Base-by-base conservation (phyloP, 2,888 invertebrate genomes). In the Chelonus formosanus region DNA sequence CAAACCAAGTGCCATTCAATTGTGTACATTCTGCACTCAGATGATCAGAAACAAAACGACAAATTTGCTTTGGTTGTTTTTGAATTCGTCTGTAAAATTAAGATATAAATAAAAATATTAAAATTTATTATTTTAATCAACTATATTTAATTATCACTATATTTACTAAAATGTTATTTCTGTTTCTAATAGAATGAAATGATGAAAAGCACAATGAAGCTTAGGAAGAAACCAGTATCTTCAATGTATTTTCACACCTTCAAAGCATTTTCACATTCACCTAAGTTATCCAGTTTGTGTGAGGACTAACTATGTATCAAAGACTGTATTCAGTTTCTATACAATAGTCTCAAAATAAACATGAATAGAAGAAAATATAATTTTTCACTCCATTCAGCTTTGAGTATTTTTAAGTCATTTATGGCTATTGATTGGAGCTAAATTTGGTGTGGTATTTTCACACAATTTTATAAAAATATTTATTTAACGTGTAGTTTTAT, bases 1-100 rank as follows among this genome's bases (percentile, higher is more conserved):
- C 83, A 62, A 78, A 81, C 76, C 85, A 84, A 73, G 85, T 84
- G 75, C 84, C 85, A 75, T 89, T 86, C 55, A 87, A 82, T 71
- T 87, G 87, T 69, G 88, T 88, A 80, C 91, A 91, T 78, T 90
- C 89, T 67, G 87, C 86, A 65, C 88, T 87, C 74, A 90, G 80
- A 67, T 89, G 84, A 66, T 88, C 87, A 83, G 88, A 90, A 67
- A 90, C 85, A 69, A 89, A 88, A 73, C 90, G 87, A 83, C 94
- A 94, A 40, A 91, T 85, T 69, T 90, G 89, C 76, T 93, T 92
- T 71, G 90, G 90, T 81, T 92, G 88, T 80, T 89, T 91, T 77
- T 90, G 89, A 63, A 90, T 86, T 85, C 92, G 92, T 93, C 91
- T 91, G 85, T 2, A 20, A 20, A 20, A 20, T 20, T 20, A 20